Evolutionary conservation across 2,113 vertebrate species (phyloP).

Genomic region (Chaetorhynchus papuensis): DNA sequence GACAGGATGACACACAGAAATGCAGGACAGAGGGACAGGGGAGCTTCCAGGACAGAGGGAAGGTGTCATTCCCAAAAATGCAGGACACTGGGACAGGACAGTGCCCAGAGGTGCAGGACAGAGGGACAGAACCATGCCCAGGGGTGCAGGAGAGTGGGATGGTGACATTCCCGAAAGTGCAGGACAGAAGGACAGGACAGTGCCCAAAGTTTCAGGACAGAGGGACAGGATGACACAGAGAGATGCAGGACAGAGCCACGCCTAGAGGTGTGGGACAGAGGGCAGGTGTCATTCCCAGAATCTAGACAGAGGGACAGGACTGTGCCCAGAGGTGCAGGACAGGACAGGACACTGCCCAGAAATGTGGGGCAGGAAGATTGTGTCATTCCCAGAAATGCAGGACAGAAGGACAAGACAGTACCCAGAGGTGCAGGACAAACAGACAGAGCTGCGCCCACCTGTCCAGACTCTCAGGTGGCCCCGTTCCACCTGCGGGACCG

Average conservation of each 20-base stretch:
- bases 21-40: not conserved
- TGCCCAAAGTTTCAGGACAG: not conserved
- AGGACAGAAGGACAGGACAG: not conserved
- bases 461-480: too few species aligned
- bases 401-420: not conserved
- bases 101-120: not conserved
- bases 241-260: not conserved
- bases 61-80: not conserved
- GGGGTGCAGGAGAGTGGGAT: not conserved
- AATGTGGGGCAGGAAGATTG: not conserved
- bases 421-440: not conserved
- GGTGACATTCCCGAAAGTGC: not conserved
- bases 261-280: not conserved
- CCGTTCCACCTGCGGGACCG: not conserved
- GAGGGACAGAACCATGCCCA: too few species aligned
- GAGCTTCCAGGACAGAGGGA: not conserved
- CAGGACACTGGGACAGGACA: not conserved
- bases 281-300: not conserved
- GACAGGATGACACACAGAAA: too few species aligned
- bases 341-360: too few species aligned
- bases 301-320: not conserved
- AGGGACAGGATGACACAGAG: not conserved
- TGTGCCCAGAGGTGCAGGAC: not conserved
- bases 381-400: not conserved
- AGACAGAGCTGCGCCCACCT: not conserved